Base-by-base conservation (phyloP, 2,888 invertebrate genomes). In the Cremastinae sp. region DNA sequence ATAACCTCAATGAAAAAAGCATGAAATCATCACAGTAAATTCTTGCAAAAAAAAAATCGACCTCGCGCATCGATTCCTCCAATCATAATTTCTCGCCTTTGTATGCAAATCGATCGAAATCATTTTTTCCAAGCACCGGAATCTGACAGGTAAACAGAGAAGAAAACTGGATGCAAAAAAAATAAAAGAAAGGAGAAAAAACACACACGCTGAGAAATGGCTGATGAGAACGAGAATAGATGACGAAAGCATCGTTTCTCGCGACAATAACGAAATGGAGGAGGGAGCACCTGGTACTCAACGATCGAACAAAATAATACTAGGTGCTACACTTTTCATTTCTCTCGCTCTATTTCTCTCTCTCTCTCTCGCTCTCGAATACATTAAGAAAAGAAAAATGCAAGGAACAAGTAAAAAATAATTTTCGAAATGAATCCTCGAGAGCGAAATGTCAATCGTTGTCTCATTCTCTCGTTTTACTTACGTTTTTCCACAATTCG, bases 401-500 rank as follows among this genome's bases (percentile, higher is more conserved):
- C 9, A 16, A 18, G 18, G 43, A 59, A 45, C 14, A 22, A 7
- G 12, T 0, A n/a, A 45, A 59, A 28, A 59, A 28, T 0, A 12
- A 12, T 2, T 37, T 53, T 16, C 41, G 10, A 12, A 41, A 5
- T 41, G 41, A 41, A 9, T 9, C 9, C 1, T 5, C 41, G 41
- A 41, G 12, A 12, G 9, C 10, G 41, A 41, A 9, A 41, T 2
- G 41, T 9, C 10, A n/a, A 2, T 41, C 10, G n/a, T n/a, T 22
- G 7, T 18, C 10, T 22, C 14, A 43, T 56, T 65, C 41, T 53
- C 55, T 12, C 43, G 55, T 12, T 51, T 61, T 75, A 88, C 87
- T 87, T 79, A 87, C 87, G 77, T 79, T 84, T 82, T 68, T 66
- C 73, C 71, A 76, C 78, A 78, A 77, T 80, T 76, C 72, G 83